phyloP scores from a whole-genome alignment of 2,888 invertebrate genomes.

The Stenotaenia linearis region DNA sequence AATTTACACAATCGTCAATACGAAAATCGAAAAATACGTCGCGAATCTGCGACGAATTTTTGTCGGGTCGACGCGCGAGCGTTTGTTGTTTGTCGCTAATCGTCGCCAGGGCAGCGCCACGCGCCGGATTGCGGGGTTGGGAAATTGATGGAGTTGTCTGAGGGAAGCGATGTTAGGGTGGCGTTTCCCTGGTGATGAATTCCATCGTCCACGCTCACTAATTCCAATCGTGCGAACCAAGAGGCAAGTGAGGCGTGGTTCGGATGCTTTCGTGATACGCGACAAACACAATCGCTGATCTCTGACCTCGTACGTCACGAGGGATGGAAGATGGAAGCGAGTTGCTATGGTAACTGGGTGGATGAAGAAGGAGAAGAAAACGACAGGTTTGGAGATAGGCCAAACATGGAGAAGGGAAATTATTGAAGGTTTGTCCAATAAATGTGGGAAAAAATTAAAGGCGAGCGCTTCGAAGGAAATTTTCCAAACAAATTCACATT shows the following conservation, averaged over 20 bases:
- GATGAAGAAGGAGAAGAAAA: background rate
- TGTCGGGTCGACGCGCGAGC: too few relatives aligned
- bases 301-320: background rate
- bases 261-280: background rate
- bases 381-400: background rate
- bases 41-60: too few relatives aligned
- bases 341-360: background rate
- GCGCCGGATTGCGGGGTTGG: background rate
- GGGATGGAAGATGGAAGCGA: background rate
- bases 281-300: background rate
- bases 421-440: background rate
- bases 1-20: too few relatives aligned
- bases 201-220: background rate
- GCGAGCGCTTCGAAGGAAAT: too few relatives aligned
- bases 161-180: background rate
- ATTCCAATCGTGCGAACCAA: background rate
- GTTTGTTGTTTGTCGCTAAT: background rate
- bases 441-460: too few relatives aligned
- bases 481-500: too few relatives aligned
- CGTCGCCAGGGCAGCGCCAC: background rate
- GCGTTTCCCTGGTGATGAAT: background rate
- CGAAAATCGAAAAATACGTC: too few relatives aligned
- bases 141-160: background rate
- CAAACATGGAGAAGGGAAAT: background rate
- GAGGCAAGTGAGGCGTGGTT: background rate